Percentiles rank a stretch among this genome's conserved stretches.
Conservation (phyloP, 1,140 invertebrate species). For the Lordiphosa clarofinis region DNA sequence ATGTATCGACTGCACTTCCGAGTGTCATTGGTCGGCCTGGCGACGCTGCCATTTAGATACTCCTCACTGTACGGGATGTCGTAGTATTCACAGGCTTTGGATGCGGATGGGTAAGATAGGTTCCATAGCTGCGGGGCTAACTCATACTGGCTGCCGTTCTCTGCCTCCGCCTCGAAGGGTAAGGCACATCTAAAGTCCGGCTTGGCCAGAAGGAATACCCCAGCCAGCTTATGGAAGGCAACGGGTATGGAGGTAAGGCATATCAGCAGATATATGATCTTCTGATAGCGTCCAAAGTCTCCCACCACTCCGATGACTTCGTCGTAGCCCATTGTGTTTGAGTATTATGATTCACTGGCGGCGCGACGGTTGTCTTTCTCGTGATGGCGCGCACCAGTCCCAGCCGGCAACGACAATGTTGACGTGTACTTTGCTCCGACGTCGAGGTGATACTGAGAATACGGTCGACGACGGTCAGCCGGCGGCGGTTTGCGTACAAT, state of each 20-base stretch:
- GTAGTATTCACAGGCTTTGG: constrained; percentile 80
- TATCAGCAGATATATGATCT: constrained; percentile 85
- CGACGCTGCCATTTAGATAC: constrained; percentile 54
- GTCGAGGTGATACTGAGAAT: neutral
- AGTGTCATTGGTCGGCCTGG: constrained; percentile 45
- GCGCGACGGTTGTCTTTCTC: constrained; percentile 14
- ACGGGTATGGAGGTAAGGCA: constrained; percentile 87
- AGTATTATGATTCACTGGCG: constrained; percentile 1
- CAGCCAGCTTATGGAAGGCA: constrained; percentile 88
- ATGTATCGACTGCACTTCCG: constrained; percentile 82
- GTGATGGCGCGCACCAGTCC: constrained; percentile 20
- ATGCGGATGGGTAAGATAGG: constrained; percentile 82
- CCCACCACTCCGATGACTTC: constrained; percentile 85
- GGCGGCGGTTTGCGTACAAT: constrained; percentile 9
- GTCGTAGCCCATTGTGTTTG: constrained; percentile 85
- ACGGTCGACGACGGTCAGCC: neutral
- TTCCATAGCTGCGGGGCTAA: constrained; percentile 80
- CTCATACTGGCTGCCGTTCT: constrained; percentile 80
- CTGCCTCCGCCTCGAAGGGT: constrained; percentile 81
- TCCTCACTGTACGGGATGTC: constrained; percentile 69
- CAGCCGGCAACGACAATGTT: constrained; percentile 13
- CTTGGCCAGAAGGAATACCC: constrained; percentile 86
- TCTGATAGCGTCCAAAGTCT: constrained; percentile 88
- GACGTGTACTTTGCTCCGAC: constrained; percentile 50
- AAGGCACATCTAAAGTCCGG: constrained; percentile 83